These are phyloP conservation scores for Plebejus argus DNA, from an alignment of 2,888 invertebrate species.

Conservation along the genomic window DNA sequence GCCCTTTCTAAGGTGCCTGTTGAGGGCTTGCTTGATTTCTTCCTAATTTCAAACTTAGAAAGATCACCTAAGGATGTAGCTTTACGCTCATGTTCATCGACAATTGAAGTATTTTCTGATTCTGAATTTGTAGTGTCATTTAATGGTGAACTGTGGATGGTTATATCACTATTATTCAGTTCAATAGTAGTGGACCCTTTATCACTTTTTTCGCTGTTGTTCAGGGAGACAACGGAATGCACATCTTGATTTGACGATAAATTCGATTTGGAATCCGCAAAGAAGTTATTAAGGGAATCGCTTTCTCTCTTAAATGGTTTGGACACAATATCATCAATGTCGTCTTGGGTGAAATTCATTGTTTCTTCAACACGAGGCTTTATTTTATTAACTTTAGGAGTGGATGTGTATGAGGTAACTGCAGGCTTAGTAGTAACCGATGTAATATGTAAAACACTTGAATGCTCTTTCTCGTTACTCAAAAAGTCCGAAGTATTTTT, in stretches of 20 bases:
- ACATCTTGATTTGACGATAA: slow-evolving; percentile 72
- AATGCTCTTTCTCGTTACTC: slow-evolving; percentile 68
- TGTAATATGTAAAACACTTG: slow-evolving; percentile 61
- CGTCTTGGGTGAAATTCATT: slow-evolving; percentile 73
- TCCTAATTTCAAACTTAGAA: slow-evolving; percentile 82
- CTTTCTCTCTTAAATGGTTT: slow-evolving; percentile 74
- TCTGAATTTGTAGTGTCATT: slow-evolving; percentile 71
- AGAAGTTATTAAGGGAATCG: slow-evolving; percentile 73
- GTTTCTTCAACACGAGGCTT: slow-evolving; percentile 65
- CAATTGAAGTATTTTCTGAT: slow-evolving; percentile 71
- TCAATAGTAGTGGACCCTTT: slow-evolving; percentile 85
- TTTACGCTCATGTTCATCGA: slow-evolving; percentile 84
- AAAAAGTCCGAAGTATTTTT: slow-evolving; percentile 68
- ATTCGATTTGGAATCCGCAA: slow-evolving; percentile 72
- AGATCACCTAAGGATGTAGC: slow-evolving; percentile 90
- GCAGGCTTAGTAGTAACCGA: slow-evolving; percentile 49
- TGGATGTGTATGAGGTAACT: slow-evolving; percentile 65
- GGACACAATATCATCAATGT: slow-evolving; percentile 78
- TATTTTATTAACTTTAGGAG: slow-evolving; percentile 71
- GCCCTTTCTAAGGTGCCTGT: slow-evolving; percentile 87
- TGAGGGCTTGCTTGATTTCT: slow-evolving; percentile 69
- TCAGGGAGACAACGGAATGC: slow-evolving; percentile 69
- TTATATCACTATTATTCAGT: slow-evolving; percentile 87
- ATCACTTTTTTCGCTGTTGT: slow-evolving; percentile 75
- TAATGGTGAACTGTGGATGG: slow-evolving; percentile 85